Percentiles rank a stretch among this genome's conserved stretches.
These are phyloP conservation scores for Myodes glareolus DNA, from an alignment of 2,113 vertebrate species.

Conservation along the genomic window DNA sequence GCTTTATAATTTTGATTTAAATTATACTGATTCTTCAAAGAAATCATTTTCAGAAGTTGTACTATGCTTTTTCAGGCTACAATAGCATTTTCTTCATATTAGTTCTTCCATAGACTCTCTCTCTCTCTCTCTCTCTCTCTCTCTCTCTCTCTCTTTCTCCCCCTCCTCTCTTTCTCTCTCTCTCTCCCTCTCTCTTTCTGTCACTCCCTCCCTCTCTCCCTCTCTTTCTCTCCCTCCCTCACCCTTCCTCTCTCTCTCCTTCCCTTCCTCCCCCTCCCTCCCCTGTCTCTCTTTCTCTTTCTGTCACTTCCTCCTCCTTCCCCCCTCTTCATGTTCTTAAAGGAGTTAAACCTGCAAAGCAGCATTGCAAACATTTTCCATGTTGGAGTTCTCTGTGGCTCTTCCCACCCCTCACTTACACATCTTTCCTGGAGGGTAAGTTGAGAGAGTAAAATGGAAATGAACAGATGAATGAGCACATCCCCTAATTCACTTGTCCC, in stretches of 20 bases:
- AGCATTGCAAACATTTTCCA: neutral
- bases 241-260: neutral
- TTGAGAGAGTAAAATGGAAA: constrained; percentile 15
- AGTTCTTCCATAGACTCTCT: neutral
- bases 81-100: neutral
- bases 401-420: neutral
- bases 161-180: accelerated
- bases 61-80: neutral
- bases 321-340: neutral
- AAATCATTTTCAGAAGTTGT: constrained; percentile 11
- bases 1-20: neutral
- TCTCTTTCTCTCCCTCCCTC: no score
- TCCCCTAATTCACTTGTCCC: neutral
- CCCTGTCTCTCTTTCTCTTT: neutral
- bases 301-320: no score
- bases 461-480: neutral
- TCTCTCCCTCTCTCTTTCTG: no score
- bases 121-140: neutral
- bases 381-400: neutral
- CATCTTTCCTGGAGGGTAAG: constrained; percentile 1
- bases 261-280: neutral
- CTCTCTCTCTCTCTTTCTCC: neutral
- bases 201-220: no score
- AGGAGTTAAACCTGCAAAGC: neutral
- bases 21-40: neutral